Evolutionary conservation across 1,140 invertebrate genomes (phyloP), one percentile per base, ranked within the genome.

Genomic region (Antheraea mylitta): DNA sequence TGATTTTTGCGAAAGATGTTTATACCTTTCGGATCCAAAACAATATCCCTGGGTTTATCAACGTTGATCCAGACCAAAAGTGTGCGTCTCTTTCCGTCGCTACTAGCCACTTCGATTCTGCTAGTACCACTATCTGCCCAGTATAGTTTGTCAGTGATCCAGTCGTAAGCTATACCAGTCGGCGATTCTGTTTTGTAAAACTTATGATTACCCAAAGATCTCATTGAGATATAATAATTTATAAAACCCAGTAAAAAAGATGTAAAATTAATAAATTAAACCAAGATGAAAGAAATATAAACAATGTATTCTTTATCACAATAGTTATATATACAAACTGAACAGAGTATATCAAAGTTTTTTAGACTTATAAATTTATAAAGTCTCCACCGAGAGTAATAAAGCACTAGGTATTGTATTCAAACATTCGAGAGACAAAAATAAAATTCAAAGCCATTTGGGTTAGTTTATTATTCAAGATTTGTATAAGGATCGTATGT

Each of bases 41-140:
- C 96, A 72, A 98, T 97, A 72, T 97, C 97, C 73, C 96, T 92
- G 0, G 97, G 97, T 80, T 96, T 96, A 68, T 97, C 95, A 48
- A 98, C 92, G 67, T 95, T 95, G 69, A 97, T 94, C 94, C 96
- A 97, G 30, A 97, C 94, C 3, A 98, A 89, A 5, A 98, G 90
- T 0, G 95, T 94, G 66, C 97, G 91, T 93, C 96, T 95, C 45
- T 93, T 94, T 0, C 97, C 97, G 85, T 98, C 95, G 11, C 96
- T 90, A 73, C 95, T 96, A 0, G 96, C 94, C 9, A 97, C 97
- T 90, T 98, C 97, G 37, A 98, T 97, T 59, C 95, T 94, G 80
- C 96, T 96, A 0, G 96, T 96, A 0, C 95, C 95, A 30, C 95
- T 95, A 83, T 98, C 97, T 0, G 97, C 97, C 97, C 97, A 98